A percentile compares a stretch with the other conserved stretches of the same genome.
Conservation (phyloP, 2,888 invertebrate genomes). For the Linnaemya tessellans region DNA sequence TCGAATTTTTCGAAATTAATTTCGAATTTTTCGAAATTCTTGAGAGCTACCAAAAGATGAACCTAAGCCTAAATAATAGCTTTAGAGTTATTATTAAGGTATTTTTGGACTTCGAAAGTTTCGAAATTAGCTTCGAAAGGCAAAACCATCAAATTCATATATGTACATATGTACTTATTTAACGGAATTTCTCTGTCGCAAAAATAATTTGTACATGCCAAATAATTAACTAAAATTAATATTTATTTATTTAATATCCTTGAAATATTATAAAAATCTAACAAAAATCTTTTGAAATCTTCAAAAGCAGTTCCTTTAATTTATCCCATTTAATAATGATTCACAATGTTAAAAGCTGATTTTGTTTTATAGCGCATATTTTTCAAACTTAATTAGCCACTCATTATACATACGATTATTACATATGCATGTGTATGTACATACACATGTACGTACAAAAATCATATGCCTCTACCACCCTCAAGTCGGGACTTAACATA, state of each 20-base stretch:
- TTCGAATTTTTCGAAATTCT: constrained; percentile 7
- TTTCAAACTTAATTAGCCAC: constrained; percentile 65
- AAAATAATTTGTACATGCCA: neutral
- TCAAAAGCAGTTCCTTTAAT: constrained; percentile 32
- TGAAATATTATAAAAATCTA: neutral
- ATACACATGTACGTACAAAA: neutral
- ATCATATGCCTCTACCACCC: constrained; percentile 38
- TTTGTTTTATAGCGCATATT: constrained; percentile 39
- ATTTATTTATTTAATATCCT: neutral
- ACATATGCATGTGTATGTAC: too few relatives aligned
- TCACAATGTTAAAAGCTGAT: constrained; percentile 42
- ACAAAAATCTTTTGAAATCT: neutral
- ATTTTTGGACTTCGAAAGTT: neutral
- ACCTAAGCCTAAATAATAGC: too few relatives aligned
- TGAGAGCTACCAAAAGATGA: neutral
- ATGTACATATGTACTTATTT: too few relatives aligned
- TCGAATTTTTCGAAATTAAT: neutral
- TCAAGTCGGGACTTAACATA: constrained; percentile 59
- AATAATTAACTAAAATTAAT: neutral
- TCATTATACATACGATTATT: constrained; percentile 35
- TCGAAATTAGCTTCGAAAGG: neutral
- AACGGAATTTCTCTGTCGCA: neutral
- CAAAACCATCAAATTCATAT: too few relatives aligned
- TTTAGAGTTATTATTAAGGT: too few relatives aligned
- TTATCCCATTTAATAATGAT: constrained; percentile 45